phyloP scores from a whole-genome alignment of 2,797 vertebrate species.

The Pipistrellus pygmaeus region DNA sequence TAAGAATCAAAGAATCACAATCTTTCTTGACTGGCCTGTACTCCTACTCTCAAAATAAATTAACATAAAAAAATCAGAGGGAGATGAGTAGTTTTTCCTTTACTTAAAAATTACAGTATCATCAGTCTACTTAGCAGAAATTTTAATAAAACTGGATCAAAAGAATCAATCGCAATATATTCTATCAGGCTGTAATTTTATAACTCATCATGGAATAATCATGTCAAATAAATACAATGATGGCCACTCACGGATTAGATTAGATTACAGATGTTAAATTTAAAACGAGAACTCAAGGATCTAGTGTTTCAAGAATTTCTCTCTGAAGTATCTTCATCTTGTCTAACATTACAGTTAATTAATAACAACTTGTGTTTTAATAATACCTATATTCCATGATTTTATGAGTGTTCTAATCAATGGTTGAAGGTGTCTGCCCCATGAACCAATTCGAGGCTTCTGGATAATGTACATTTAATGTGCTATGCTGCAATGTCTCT shows the following conservation, averaged over 20 bases:
- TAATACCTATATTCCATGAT: constrained; percentile 68
- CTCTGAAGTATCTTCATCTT: constrained; percentile 55
- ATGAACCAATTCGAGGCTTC: constrained; percentile 36
- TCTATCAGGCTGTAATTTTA: constrained; percentile 68
- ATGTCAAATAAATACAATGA: constrained; percentile 73
- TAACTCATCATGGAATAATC: constrained; percentile 63
- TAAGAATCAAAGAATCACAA: constrained; percentile 30
- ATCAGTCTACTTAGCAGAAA: constrained; percentile 58
- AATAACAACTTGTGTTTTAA: constrained; percentile 64
- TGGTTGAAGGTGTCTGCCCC: constrained; percentile 43
- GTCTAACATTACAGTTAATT: constrained; percentile 67
- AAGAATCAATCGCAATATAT: constrained; percentile 57
- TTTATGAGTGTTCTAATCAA: constrained; percentile 68
- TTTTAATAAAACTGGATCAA: constrained; percentile 67
- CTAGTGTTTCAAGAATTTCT: constrained; percentile 59
- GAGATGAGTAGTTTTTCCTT: constrained; percentile 25
- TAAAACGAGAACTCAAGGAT: constrained; percentile 74
- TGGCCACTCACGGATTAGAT: constrained; percentile 60
- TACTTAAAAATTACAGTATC: constrained; percentile 61
- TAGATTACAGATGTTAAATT: constrained; percentile 71
- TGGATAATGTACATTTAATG: constrained; percentile 15
- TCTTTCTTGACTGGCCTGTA: constrained; percentile 25
- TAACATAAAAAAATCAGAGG: constrained; percentile 61
- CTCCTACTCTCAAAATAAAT: constrained; percentile 50
- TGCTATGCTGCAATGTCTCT: neutral